Conservation (phyloP, 2,888 invertebrate genomes). For the Tetheella fluctuosa region DNA sequence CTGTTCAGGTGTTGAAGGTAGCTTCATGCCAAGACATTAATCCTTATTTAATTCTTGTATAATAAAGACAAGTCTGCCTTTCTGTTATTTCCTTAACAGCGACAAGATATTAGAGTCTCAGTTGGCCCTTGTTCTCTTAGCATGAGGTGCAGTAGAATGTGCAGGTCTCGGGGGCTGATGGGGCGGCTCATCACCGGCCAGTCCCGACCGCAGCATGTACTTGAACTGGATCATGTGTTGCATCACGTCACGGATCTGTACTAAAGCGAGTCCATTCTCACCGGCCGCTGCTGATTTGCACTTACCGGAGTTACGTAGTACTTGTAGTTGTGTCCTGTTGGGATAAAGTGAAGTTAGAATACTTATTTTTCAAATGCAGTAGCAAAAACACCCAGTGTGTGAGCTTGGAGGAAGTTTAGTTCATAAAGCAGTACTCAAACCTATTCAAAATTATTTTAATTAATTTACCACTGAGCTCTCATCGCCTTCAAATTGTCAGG, state of each 20-base stretch:
- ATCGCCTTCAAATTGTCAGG: no score
- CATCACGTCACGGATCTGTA: slow-evolving; percentile 92
- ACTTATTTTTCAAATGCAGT: no score
- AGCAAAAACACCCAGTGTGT: no score
- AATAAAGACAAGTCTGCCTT: background rate
- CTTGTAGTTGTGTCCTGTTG: slow-evolving; percentile 88
- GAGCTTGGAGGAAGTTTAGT: no score
- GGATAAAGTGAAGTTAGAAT: background rate
- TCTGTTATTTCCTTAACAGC: background rate
- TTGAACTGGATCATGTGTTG: slow-evolving; percentile 94
- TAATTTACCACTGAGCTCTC: no score
- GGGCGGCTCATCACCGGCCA: slow-evolving; percentile 55
- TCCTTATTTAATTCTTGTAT: background rate
- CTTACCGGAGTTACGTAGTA: slow-evolving; percentile 90
- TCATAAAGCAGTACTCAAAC: no score
- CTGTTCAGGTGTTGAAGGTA: no score
- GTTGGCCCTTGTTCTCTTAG: slow-evolving; percentile 70
- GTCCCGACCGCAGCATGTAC: slow-evolving; percentile 89
- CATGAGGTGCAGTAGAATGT: slow-evolving; percentile 42
- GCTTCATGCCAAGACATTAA: background rate
- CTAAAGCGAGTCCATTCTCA: slow-evolving; percentile 90
- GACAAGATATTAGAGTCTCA: slow-evolving; percentile 32
- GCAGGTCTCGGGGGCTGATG: slow-evolving; percentile 38
- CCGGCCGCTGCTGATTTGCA: slow-evolving; percentile 86
- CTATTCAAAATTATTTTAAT: no score